A percentile compares a stretch with the other conserved stretches of the same genome.
These are phyloP conservation scores for Drosophila nasuta DNA, from an alignment of 1,140 invertebrate genomes.

Conservation along the genomic window DNA sequence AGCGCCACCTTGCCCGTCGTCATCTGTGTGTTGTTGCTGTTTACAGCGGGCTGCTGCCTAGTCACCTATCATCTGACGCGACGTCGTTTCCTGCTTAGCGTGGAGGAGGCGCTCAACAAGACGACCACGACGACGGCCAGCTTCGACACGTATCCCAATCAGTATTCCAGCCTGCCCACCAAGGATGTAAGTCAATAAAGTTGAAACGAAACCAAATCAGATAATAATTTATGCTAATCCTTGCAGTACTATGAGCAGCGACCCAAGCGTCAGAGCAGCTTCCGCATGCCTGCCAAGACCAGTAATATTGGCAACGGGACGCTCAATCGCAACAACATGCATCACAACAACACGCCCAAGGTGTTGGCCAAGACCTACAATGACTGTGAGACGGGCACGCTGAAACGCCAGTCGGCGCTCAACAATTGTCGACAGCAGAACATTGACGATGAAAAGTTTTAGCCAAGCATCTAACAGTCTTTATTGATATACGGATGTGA, in stretches of 20 bases:
- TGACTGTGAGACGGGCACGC: constrained; percentile 91
- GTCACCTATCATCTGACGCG: constrained; percentile 64
- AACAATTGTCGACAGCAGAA: constrained; percentile 84
- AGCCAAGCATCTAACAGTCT: constrained; percentile 26
- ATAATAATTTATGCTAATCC: background rate
- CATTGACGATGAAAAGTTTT: constrained; percentile 84
- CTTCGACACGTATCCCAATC: constrained; percentile 93
- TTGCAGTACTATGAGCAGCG: constrained; percentile 81
- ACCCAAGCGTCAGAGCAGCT: constrained; percentile 87
- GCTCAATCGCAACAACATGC: constrained; percentile 87
- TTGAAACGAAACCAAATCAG: background rate
- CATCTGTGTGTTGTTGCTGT: constrained; percentile 48
- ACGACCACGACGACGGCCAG: constrained; percentile 86
- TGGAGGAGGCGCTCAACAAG: constrained; percentile 67
- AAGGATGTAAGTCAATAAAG: constrained; percentile 87
- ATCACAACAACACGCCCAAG: constrained; percentile 88
- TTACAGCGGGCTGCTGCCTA: constrained; percentile 69
- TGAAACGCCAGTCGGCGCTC: constrained; percentile 90
- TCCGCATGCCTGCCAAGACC: constrained; percentile 86
- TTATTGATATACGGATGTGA: background rate
- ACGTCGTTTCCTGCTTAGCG: constrained; percentile 43
- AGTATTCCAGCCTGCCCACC: constrained; percentile 92
- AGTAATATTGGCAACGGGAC: constrained; percentile 86
- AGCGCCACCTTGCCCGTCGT: constrained; percentile 60
- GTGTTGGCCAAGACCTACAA: constrained; percentile 86